Evolutionary conservation across 1,140 invertebrate genomes (phyloP), one percentile per base, ranked within the genome.

Genomic region (Orius laevigatus): DNA sequence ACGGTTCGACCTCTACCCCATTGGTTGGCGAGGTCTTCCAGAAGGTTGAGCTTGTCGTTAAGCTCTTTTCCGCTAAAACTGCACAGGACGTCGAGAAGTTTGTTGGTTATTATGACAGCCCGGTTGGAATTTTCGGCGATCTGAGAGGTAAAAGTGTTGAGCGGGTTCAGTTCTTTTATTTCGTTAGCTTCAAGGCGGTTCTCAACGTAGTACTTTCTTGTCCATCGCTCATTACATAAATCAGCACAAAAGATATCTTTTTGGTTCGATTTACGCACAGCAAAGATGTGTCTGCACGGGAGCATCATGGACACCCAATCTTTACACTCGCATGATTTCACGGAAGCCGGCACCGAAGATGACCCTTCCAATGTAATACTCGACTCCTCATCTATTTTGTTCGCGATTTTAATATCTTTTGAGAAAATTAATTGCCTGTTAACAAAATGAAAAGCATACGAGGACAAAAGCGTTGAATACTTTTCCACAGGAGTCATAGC

Each of bases 391-490:
- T 45, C 43, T 6, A 31, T 45, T 32, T 31, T 31, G 3, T 31
- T 31, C 3, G 32, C 11, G 2, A 45, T n/a, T 33, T 45, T 45
- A n/a, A 32, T n/a, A 16, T 45, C n/a, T 32, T 10, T 31, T 12
- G 43, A 45, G 18, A 45, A 33, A 4, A 12, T 31, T n/a, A 45
- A n/a, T 33, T 45, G 43, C 11, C 15, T 9, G 11, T 19, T 31
- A 3, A 45, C 43, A 31, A 32, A 45, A 45, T 45, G 25, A 16
- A 32, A 45, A n/a, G 43, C 43, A n/a, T 45, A 45, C 5, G 25
- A 31, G 8, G 43, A 31, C 43, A 45, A 45, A 45, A 4, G 32
- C 8, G n/a, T 45, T 4, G 43, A 45, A 45, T 32, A 45, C 32
- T n/a, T 31, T 33, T 45, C 43, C 9, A 32, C 43, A n/a, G 43